These are phyloP conservation scores for Typhlichthys eigenmanni DNA, from an alignment of 2,797 vertebrate genomes.

Conservation along the genomic window DNA sequence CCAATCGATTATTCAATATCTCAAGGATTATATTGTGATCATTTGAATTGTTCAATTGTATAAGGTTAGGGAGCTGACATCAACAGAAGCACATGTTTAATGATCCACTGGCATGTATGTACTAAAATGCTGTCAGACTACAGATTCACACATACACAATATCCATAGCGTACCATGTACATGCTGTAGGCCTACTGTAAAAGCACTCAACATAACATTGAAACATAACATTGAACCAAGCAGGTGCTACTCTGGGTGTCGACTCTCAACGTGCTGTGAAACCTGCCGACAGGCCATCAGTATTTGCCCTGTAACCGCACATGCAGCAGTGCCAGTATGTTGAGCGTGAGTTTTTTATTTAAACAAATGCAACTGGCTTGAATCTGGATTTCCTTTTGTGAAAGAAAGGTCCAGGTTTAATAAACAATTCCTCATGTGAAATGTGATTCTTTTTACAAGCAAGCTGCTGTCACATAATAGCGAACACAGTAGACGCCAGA, in stretches of 20 bases:
- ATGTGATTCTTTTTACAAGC: background rate
- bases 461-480: background rate
- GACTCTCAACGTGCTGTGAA: conserved; percentile 62
- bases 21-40: conserved; percentile 3
- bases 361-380: conserved; percentile 7
- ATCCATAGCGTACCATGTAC: conserved; percentile 15
- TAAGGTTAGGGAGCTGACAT: no score
- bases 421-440: background rate
- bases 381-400: background rate
- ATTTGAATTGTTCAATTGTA: no score
- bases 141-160: conserved; percentile 28
- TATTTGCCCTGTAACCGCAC: conserved; percentile 49
- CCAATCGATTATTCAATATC: conserved; percentile 7
- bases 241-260: conserved; percentile 42
- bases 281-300: conserved; percentile 38
- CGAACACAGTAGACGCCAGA: conserved; percentile 18
- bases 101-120: conserved; percentile 56
- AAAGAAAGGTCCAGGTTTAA: background rate
- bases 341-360: conserved; percentile 30
- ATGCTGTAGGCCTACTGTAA: conserved; percentile 6
- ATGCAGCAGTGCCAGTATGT: no score
- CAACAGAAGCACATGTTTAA: background rate
- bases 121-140: conserved; percentile 39
- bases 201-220: conserved; percentile 12
- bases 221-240: conserved; percentile 20